A percentile compares a stretch with the other conserved stretches of the same genome.
These are phyloP conservation scores for Indicator maculatus DNA, from an alignment of 2,113 vertebrate species.

Conservation along the genomic window DNA sequence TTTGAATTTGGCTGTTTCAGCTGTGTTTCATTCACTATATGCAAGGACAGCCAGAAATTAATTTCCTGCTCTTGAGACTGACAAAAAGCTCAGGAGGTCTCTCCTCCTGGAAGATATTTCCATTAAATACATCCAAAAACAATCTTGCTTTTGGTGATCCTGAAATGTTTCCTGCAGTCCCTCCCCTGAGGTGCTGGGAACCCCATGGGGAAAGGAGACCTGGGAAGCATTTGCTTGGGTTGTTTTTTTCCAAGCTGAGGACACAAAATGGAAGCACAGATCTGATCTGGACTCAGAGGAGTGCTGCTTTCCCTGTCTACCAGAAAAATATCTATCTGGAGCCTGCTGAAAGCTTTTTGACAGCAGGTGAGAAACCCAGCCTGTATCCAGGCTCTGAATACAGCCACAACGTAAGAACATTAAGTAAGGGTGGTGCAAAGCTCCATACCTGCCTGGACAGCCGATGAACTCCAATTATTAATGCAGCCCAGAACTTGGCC, in stretches of 20 bases:
- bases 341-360: neutral
- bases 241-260: slow-evolving; percentile 2
- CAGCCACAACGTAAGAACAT: neutral
- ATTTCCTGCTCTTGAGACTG: slow-evolving; percentile 16
- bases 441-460: neutral
- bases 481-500: slow-evolving; percentile 52
- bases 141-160: neutral
- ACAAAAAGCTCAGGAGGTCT: neutral
- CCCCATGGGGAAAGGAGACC: neutral
- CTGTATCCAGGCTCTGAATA: neutral
- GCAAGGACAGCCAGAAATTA: slow-evolving; percentile 14
- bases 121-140: neutral
- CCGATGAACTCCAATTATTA: neutral
- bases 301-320: neutral
- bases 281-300: neutral
- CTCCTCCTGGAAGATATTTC: neutral
- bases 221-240: neutral
- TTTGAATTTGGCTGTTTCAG: slow-evolving; percentile 44
- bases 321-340: neutral
- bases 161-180: neutral
- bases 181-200: neutral
- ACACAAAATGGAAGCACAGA: neutral
- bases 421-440: neutral
- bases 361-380: neutral
- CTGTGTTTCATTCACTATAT: slow-evolving; percentile 60